Evolutionary conservation across 2,797 vertebrate genomes (phyloP).

Genomic region (Phoxinus dragarum): DNA sequence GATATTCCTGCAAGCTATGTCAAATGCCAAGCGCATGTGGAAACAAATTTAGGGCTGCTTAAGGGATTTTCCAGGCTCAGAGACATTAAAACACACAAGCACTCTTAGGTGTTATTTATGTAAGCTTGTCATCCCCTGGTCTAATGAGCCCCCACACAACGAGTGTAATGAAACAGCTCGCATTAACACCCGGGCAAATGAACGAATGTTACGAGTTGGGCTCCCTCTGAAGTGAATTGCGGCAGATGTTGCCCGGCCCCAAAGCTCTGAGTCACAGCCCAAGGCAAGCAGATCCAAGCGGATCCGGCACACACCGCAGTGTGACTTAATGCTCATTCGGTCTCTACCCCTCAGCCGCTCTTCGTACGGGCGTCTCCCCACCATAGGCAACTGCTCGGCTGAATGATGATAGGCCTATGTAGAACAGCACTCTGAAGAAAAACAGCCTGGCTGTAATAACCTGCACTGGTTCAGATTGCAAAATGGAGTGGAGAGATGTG

Average conservation of each 20-base stretch:
- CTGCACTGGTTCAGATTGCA: not conserved
- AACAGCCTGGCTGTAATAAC: not conserved
- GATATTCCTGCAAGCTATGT: constrained; percentile 18
- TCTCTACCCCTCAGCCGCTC: constrained; percentile 57
- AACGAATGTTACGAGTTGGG: constrained; percentile 69
- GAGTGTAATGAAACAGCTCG: constrained; percentile 75
- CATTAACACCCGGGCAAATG: constrained; percentile 76
- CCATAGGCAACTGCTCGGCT: constrained; percentile 12
- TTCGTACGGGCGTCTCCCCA: not conserved
- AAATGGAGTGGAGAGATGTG: constrained; percentile 3
- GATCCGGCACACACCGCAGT: constrained; percentile 16
- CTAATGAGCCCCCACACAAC: constrained; percentile 76
- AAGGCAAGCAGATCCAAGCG: constrained; percentile 56
- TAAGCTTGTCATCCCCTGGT: constrained; percentile 74
- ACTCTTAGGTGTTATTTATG: constrained; percentile 76
- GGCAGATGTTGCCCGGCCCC: constrained; percentile 74
- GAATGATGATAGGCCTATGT: constrained; percentile 20
- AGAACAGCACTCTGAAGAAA: constrained; percentile 8
- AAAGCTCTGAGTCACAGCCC: constrained; percentile 65
- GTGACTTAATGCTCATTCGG: constrained; percentile 64
- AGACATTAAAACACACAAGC: constrained; percentile 68
- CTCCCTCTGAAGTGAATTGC: constrained; percentile 70
- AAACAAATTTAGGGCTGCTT: constrained; percentile 62
- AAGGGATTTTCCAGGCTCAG: constrained; percentile 62
- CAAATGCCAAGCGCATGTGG: constrained; percentile 41